A percentile compares a stretch with the other conserved stretches of the same genome.
These are phyloP conservation scores for Denticeps clupeoides DNA, from an alignment of 2,797 vertebrate species.

Conservation along the genomic window DNA sequence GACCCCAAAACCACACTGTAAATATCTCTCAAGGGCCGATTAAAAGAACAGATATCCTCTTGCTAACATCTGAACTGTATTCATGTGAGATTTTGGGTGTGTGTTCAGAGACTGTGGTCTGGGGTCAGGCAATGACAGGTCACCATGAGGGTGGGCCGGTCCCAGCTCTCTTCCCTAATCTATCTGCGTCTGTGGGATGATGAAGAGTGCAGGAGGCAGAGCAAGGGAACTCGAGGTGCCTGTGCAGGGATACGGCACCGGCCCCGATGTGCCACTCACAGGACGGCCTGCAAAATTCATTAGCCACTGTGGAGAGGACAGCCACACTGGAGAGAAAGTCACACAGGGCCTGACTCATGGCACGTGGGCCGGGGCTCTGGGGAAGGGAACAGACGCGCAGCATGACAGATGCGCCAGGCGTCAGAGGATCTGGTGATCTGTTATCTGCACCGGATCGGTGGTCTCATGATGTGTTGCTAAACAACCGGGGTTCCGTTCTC, in stretches of 20 bases:
- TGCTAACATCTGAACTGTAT: no score
- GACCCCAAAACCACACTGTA: no score
- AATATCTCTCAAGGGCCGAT: no score
- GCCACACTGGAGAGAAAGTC: slow-evolving; percentile 11
- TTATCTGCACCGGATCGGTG: no score
- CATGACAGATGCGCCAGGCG: slow-evolving; percentile 15
- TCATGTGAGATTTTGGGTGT: no score
- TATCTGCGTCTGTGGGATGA: slow-evolving; percentile 7
- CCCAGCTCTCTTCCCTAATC: background rate
- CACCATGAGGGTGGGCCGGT: background rate
- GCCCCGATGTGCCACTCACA: slow-evolving; percentile 9
- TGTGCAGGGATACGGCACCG: slow-evolving; percentile 1
- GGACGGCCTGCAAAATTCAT: slow-evolving; percentile 6
- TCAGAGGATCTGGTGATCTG: no score
- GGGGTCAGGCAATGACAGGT: background rate
- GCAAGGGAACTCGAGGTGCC: slow-evolving; percentile 8
- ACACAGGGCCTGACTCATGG: slow-evolving; percentile 1
- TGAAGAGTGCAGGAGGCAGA: slow-evolving; percentile 2
- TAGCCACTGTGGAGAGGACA: slow-evolving; percentile 3
- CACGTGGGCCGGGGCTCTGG: background rate
- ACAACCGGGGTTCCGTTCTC: no score
- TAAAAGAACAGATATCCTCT: no score
- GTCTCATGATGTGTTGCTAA: no score
- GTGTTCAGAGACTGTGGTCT: background rate
- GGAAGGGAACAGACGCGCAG: background rate